Conservation (phyloP, 2,113 vertebrate species). For the Oxyura jamaicensis region DNA sequence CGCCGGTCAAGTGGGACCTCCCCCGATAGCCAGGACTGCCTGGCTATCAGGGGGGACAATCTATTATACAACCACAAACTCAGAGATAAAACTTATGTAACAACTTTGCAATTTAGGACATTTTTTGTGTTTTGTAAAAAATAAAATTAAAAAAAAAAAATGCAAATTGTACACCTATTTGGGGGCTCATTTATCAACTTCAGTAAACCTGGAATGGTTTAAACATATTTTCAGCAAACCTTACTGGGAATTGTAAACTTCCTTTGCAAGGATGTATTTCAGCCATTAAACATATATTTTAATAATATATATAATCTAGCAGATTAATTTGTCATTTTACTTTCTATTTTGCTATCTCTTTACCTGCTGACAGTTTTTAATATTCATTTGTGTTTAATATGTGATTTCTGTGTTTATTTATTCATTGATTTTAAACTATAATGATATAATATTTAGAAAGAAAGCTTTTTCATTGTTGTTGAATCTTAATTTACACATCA, state of each 20-base stretch:
- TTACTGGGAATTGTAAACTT: not conserved
- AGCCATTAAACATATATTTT: not conserved
- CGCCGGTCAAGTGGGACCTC: too few species aligned
- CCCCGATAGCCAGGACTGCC: too few species aligned
- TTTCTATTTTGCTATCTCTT: not conserved
- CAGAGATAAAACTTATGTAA: constrained; percentile 4
- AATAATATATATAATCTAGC: not conserved
- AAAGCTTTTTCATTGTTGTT: not conserved
- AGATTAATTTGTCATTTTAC: not conserved
- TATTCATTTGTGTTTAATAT: not conserved
- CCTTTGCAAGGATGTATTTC: not conserved
- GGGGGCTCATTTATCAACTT: not conserved
- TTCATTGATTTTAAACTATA: not conserved
- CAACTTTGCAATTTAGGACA: constrained; percentile 23
- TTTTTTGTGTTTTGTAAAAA: too few species aligned
- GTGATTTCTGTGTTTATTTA: not conserved
- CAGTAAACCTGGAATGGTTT: not conserved
- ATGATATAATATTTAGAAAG: not conserved
- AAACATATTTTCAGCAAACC: not conserved
- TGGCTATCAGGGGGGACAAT: too few species aligned
- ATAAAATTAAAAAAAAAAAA: not conserved
- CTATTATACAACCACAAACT: constrained; percentile 1
- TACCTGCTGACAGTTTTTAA: not conserved
- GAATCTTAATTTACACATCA: not conserved
- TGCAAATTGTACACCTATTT: not conserved